Evolutionary conservation across 1,140 invertebrate genomes (phyloP).

Genomic region (Lordiphosa collinella): DNA sequence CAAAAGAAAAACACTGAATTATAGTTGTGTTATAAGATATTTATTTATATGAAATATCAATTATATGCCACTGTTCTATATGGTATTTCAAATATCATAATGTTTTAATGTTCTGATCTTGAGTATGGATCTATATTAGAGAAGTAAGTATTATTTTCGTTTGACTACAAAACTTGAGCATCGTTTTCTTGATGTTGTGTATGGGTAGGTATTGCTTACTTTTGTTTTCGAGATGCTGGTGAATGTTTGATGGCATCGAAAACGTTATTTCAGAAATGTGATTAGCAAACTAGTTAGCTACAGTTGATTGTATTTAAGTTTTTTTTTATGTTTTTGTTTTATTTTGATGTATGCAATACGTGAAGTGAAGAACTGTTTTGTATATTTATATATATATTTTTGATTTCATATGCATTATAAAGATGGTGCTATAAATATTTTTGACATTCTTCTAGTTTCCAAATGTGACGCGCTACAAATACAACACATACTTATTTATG

Average conservation of each 20-base stretch:
- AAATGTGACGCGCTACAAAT: constrained; percentile 19
- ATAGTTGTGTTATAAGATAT: constrained; percentile 34
- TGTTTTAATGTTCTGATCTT: constrained; percentile 24
- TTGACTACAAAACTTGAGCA: constrained; percentile 43
- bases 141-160: constrained; percentile 9
- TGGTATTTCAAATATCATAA: constrained; percentile 25
- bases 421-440: constrained; percentile 28
- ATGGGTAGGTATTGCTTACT: constrained; percentile 20
- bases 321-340: neutral
- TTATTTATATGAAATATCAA: constrained; percentile 54
- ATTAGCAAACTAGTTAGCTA: no score
- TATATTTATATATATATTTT: constrained; percentile 14
- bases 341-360: constrained; percentile 18
- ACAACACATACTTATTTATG: constrained; percentile 22
- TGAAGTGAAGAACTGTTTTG: constrained; percentile 23
- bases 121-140: constrained; percentile 21
- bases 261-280: no score
- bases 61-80: constrained; percentile 29
- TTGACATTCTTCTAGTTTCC: constrained; percentile 27
- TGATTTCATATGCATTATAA: constrained; percentile 40
- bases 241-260: constrained; percentile 11
- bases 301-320: neutral
- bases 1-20: neutral
- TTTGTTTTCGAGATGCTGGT: constrained; percentile 11
- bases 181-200: constrained; percentile 16